phyloP scores from a whole-genome alignment of 2,797 vertebrate species.

The Gobionotothen gibberifrons region DNA sequence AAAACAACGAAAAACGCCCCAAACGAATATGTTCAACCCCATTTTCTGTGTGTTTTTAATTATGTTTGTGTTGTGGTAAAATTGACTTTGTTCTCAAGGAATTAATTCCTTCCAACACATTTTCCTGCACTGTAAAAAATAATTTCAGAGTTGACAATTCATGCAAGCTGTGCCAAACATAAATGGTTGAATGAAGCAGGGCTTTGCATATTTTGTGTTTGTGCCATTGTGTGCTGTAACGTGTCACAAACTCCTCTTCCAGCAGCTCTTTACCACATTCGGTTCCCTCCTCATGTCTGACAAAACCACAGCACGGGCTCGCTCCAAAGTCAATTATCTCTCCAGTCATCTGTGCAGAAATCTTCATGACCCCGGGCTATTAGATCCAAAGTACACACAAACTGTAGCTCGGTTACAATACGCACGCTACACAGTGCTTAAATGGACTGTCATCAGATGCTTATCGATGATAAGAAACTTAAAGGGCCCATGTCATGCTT shows the following conservation, averaged over 20 bases:
- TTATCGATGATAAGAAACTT: constrained; percentile 7
- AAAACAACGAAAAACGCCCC: not conserved
- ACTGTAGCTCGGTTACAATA: constrained; percentile 32
- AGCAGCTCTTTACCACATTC: constrained; percentile 32
- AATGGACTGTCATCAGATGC: constrained; percentile 17
- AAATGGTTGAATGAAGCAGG: constrained; percentile 14
- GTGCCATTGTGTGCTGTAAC: constrained; percentile 21
- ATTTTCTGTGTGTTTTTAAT: not conserved
- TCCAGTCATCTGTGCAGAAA: constrained; percentile 45
- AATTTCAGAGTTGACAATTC: constrained; percentile 5
- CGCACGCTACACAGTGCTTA: not conserved
- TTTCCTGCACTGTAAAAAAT: not conserved
- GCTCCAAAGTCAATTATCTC: constrained; percentile 48
- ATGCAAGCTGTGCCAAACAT: constrained; percentile 23
- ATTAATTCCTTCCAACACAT: not conserved
- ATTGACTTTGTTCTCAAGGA: constrained; percentile 10
- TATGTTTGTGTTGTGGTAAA: not conserved
- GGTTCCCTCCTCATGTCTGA: constrained; percentile 31
- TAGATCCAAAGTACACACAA: constrained; percentile 40
- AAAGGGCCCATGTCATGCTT: no score
- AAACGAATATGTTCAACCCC: not conserved
- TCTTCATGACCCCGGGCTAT: constrained; percentile 33
- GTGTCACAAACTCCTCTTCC: constrained; percentile 25
- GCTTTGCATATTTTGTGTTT: constrained; percentile 19
- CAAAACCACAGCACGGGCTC: constrained; percentile 36